Evolutionary conservation across 2,113 vertebrate species (phyloP).

Genomic region (Nothobranchius furzeri): DNA sequence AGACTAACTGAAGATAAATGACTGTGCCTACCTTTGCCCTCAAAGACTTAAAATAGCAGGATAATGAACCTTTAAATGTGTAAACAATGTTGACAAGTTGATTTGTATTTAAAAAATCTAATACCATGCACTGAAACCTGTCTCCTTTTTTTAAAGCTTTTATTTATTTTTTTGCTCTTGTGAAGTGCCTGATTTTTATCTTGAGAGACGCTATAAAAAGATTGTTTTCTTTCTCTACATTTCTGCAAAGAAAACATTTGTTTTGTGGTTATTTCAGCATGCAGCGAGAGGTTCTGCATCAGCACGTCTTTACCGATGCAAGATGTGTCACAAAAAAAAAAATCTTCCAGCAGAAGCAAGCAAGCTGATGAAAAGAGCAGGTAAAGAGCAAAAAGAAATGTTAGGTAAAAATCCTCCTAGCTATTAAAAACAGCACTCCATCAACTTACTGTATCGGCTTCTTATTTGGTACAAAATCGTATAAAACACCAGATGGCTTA

Average conservation of each 20-base stretch:
- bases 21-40: no score
- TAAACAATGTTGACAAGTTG: neutral
- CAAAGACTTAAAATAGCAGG: no score
- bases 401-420: neutral
- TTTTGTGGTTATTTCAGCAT: conserved; percentile 30
- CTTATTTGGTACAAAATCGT: neutral
- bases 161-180: no score
- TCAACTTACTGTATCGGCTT: neutral
- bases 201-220: no score
- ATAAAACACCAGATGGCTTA: neutral
- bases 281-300: conserved; percentile 14
- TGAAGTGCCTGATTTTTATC: no score
- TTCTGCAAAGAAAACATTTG: neutral
- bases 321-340: conserved; percentile 10
- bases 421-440: neutral
- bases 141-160: no score
- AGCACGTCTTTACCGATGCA: conserved; percentile 3
- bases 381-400: conserved; percentile 7
- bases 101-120: neutral
- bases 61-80: neutral
- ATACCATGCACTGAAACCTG: no score
- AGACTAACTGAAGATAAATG: no score
- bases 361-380: conserved; percentile 27
- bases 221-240: neutral
- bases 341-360: conserved; percentile 21